Conservation (phyloP, 2,113 vertebrate genomes). For the Phrynosoma platyrhinos region DNA sequence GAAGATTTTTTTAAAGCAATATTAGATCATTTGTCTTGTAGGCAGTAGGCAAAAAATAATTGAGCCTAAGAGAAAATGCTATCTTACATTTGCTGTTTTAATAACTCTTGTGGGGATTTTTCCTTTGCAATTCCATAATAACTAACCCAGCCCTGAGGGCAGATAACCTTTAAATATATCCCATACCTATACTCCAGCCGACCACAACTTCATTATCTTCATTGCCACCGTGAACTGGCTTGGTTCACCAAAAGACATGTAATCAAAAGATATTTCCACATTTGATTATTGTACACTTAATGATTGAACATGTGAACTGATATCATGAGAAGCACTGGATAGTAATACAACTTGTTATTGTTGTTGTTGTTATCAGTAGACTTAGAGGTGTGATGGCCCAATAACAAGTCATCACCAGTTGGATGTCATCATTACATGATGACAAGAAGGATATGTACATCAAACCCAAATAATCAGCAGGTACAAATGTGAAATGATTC, state of each 20-base stretch:
- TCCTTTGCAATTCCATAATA: neutral
- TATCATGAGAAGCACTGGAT: neutral
- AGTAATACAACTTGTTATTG: neutral
- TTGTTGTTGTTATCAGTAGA: no score
- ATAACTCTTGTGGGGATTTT: neutral
- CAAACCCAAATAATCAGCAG: neutral
- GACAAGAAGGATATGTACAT: no score
- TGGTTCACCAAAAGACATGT: neutral
- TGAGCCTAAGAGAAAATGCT: slow-evolving; percentile 33
- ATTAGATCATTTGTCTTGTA: slow-evolving; percentile 28
- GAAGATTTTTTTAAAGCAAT: neutral
- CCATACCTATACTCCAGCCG: neutral
- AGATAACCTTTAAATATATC: slow-evolving; percentile 22
- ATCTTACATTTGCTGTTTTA: slow-evolving; percentile 17
- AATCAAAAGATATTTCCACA: neutral
- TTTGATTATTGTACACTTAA: no score
- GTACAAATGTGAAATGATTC: neutral
- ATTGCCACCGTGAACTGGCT: neutral
- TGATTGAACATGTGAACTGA: neutral
- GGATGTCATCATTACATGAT: no score
- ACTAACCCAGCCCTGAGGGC: slow-evolving; percentile 6
- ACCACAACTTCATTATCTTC: neutral
- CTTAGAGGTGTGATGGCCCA: neutral
- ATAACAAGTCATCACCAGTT: neutral
- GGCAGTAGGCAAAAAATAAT: slow-evolving; percentile 42